Conservation (phyloP, 2,888 invertebrate genomes). For the Azorinus chamasolen region DNA sequence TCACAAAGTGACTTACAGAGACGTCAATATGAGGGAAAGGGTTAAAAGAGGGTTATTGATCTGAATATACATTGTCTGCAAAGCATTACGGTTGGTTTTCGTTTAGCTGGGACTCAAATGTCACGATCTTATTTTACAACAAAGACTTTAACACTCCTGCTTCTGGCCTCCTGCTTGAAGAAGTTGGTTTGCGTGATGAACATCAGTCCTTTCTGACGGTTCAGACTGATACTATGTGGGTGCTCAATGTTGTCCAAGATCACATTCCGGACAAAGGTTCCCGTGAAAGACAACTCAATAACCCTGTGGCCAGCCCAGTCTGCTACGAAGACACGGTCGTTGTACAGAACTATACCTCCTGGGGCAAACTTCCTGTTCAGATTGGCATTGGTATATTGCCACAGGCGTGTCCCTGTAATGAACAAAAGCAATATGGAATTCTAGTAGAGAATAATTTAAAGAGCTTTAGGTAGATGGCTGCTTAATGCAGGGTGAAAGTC, state of each 20-base stretch:
- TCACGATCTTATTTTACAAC: conserved; percentile 28
- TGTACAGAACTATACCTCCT: conserved; percentile 35
- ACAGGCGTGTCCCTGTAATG: conserved; percentile 33
- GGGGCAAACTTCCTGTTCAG: conserved; percentile 41
- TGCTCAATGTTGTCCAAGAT: conserved; percentile 51
- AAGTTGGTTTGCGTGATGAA: conserved; percentile 50
- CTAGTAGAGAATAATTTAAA: too few relatives aligned
- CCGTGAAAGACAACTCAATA: conserved; percentile 45
- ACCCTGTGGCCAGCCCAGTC: conserved; percentile 54
- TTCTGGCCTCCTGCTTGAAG: conserved; percentile 59
- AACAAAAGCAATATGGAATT: neutral
- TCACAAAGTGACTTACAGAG: too few relatives aligned
- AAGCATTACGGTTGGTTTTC: too few relatives aligned
- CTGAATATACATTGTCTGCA: too few relatives aligned
- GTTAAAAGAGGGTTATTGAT: too few relatives aligned
- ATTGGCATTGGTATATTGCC: conserved; percentile 40
- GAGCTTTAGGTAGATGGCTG: too few relatives aligned
- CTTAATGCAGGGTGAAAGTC: too few relatives aligned
- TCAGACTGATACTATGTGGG: conserved; percentile 47
- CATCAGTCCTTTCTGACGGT: conserved; percentile 30
- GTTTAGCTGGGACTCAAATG: too few relatives aligned
- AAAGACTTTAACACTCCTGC: conserved; percentile 53
- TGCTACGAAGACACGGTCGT: conserved; percentile 50
- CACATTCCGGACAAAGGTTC: conserved; percentile 51
- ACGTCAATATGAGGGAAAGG: too few relatives aligned